phyloP scores from a whole-genome alignment of 2,888 invertebrate genomes.

The Nymphalis c-album region DNA sequence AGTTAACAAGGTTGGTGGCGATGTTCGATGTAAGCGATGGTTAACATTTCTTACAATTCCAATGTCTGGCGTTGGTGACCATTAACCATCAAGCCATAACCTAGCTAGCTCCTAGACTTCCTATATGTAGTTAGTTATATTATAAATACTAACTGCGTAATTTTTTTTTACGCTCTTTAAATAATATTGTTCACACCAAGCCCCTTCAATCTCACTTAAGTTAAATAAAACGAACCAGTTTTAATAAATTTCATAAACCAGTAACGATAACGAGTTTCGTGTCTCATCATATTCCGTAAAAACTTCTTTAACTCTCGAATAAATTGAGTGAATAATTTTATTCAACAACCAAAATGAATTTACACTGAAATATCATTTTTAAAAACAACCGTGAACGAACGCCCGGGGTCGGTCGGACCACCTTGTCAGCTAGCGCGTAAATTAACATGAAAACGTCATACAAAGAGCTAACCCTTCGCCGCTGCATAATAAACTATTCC shows the following conservation, averaged over 20 bases:
- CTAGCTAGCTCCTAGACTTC: no score
- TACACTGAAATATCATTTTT: conserved; percentile 77
- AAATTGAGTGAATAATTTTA: conserved; percentile 52
- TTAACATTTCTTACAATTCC: no score
- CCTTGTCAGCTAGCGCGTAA: conserved; percentile 44
- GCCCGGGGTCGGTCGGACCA: conserved; percentile 50
- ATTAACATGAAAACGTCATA: conserved; percentile 68
- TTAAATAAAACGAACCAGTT: conserved; percentile 34
- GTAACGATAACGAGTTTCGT: conserved; percentile 36
- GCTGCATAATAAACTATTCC: conserved; percentile 68
- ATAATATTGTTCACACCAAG: conserved; percentile 19
- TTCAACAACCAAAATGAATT: conserved; percentile 55
- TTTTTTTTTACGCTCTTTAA: conserved; percentile 6
- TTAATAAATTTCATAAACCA: conserved; percentile 37
- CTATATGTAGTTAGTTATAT: no score
- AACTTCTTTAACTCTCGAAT: conserved; percentile 52
- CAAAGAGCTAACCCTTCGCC: conserved; percentile 76
- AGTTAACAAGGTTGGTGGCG: no score
- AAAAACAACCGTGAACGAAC: conserved; percentile 49
- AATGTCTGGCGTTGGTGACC: no score
- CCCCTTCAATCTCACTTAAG: conserved; percentile 22
- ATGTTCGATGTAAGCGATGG: no score
- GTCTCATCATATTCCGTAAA: conserved; percentile 45
- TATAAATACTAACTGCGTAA: background rate
- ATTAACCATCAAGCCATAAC: no score